Percentiles rank a stretch among this genome's conserved stretches.
Conservation (phyloP, 2,797 vertebrate genomes). For the Dipus sagitta region DNA sequence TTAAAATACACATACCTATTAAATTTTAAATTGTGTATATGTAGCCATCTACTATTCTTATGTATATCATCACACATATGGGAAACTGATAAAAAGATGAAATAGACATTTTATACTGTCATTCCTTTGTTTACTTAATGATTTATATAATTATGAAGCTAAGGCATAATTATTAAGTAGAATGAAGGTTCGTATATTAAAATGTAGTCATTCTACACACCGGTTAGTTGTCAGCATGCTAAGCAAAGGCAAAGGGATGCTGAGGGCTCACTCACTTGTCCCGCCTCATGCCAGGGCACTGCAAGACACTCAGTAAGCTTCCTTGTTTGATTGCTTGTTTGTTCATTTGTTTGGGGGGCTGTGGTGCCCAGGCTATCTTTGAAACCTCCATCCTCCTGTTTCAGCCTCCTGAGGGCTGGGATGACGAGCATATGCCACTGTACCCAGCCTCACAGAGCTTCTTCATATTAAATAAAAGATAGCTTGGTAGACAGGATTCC, state of each 20-base stretch:
- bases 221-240: background rate
- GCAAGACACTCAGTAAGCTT: background rate
- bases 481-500: background rate
- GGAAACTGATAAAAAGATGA: background rate
- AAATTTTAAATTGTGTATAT: background rate
- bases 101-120: background rate
- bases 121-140: background rate
- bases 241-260: conserved; percentile 23
- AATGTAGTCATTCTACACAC: background rate
- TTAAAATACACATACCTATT: background rate
- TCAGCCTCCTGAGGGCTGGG: background rate
- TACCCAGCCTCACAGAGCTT: background rate
- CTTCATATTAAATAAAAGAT: conserved; percentile 3
- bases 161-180: background rate
- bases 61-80: background rate
- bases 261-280: background rate
- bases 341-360: background rate
- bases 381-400: background rate
- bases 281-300: background rate
- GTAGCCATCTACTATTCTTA: background rate
- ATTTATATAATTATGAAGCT: background rate
- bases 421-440: background rate
- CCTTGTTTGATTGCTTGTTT: background rate
- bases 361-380: background rate
- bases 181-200: background rate